Base-by-base conservation (phyloP, 1,140 invertebrate genomes). In the Drosophila equinoxialis region DNA sequence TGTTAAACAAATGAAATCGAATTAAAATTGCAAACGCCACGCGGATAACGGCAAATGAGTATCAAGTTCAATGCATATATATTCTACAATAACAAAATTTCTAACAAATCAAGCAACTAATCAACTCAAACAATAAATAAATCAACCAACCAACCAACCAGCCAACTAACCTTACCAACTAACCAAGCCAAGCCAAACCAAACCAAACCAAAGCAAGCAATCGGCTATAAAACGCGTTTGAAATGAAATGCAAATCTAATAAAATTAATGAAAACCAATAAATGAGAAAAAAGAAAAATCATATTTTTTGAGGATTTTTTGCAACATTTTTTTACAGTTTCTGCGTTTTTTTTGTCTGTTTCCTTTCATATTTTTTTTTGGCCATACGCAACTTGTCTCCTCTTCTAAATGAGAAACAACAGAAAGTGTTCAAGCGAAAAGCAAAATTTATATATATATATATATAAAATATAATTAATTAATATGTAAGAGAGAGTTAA, bases 301-400 rank as follows among this genome's bases (percentile, higher is more conserved):
- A 79, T 80, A 80, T 84, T 84, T 82, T 80, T 42, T 79, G 79
- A 74, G 51, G 64, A 78, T 84, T 84, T 84, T 84, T 78, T 67
- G 30, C 42, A 72, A 74, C 71, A 67, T 79, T 84, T 84, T 84
- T 81, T 82, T 81, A 77, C 61, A 67, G 77, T 81, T 85, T 74
- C n/a, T 23, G 20, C 67, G 73, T 39, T 69, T 39, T 13, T 13
- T 13, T 13, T 11, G 10, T 8, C 37, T 11, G 8, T 37, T 39
- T 13, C 37, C 37, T 30, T 30, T 30, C 30, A 30, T 30, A 2
- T 26, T 26, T 26, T 26, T 30, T 30, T 30, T 30, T 30, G 30
- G 30, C 30, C 30, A 30, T 30, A 30, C 30, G 30, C 30, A 30
- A 30, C 30, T 30, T 30, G 30, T 30, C 30, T 30, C 30, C 6